Evolutionary conservation across 2,113 vertebrate species (phyloP).

Genomic region (Pelobates fuscus): DNA sequence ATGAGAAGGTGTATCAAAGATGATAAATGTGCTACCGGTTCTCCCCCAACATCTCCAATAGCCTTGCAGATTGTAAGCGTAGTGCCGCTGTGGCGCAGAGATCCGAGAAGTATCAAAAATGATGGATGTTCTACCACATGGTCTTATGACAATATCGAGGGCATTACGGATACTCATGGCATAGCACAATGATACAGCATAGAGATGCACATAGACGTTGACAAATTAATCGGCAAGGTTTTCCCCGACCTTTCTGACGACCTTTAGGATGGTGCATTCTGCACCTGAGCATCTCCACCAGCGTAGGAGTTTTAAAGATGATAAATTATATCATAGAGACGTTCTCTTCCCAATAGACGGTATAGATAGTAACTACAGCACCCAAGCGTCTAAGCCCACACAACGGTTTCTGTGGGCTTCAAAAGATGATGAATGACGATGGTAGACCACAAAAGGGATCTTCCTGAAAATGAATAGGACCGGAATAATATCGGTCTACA

Average conservation of each 20-base stretch:
- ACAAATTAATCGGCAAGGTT: conserved; percentile 26
- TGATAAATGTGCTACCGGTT: conserved; percentile 28
- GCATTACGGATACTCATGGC: neutral
- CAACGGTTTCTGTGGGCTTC: conserved; percentile 4
- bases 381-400: conserved; percentile 11
- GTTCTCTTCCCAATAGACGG: conserved; percentile 33
- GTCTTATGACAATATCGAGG: conserved; percentile 24
- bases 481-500: conserved; percentile 30
- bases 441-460: neutral
- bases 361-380: conserved; percentile 35
- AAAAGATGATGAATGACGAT: conserved; percentile 46
- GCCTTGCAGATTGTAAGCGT: conserved; percentile 17
- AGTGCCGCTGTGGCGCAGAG: neutral
- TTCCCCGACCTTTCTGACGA: conserved; percentile 24
- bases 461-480: conserved; percentile 23
- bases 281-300: conserved; percentile 31
- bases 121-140: conserved; percentile 32
- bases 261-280: conserved; percentile 30
- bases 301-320: conserved; percentile 14
- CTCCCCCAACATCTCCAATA: neutral
- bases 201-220: conserved; percentile 5
- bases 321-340: conserved; percentile 32
- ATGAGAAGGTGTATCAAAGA: conserved; percentile 12
- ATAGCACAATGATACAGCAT: conserved; percentile 15
- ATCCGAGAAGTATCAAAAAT: conserved; percentile 25